Evolutionary conservation across 2,113 vertebrate species (phyloP).

Genomic region (Beaufortia kweichowensis): DNA sequence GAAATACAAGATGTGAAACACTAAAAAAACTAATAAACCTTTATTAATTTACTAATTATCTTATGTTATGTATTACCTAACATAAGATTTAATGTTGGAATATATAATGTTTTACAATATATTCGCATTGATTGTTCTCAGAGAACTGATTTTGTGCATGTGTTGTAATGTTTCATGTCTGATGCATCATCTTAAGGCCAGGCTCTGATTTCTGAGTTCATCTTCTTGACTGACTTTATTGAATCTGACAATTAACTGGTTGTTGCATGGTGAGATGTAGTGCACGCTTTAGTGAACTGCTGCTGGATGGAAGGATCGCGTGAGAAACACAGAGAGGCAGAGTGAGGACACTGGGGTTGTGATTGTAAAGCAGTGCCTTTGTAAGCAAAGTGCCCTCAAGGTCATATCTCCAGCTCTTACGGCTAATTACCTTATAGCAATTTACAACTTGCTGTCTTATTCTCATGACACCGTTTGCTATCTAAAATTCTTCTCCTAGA

Average conservation of each 20-base stretch:
- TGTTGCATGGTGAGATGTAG: constrained; percentile 31
- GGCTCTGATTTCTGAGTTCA: constrained; percentile 35
- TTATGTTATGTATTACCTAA: constrained; percentile 2
- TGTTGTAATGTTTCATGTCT: constrained; percentile 5
- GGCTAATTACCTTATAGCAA: constrained; percentile 24
- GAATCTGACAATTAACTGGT: constrained; percentile 50
- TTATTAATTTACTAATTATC: not conserved
- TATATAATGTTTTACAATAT: no score
- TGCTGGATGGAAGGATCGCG: constrained; percentile 41
- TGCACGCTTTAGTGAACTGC: constrained; percentile 40
- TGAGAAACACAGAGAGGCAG: constrained; percentile 42
- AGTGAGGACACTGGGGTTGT: constrained; percentile 10
- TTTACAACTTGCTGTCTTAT: not conserved
- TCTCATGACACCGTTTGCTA: not conserved
- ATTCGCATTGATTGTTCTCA: not conserved
- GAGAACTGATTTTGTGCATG: not conserved
- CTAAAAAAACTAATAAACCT: constrained; percentile 6
- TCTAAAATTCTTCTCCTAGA: not conserved
- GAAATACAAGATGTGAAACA: not conserved
- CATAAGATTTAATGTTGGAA: constrained; percentile 1
- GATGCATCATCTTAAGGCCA: not conserved
- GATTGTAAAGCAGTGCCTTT: not conserved
- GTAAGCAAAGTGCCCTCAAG: constrained; percentile 46
- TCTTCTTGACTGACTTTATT: constrained; percentile 40
- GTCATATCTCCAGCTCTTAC: constrained; percentile 35